Base-by-base conservation (phyloP, 2,888 invertebrate genomes). In the Ophioninae sp. region DNA sequence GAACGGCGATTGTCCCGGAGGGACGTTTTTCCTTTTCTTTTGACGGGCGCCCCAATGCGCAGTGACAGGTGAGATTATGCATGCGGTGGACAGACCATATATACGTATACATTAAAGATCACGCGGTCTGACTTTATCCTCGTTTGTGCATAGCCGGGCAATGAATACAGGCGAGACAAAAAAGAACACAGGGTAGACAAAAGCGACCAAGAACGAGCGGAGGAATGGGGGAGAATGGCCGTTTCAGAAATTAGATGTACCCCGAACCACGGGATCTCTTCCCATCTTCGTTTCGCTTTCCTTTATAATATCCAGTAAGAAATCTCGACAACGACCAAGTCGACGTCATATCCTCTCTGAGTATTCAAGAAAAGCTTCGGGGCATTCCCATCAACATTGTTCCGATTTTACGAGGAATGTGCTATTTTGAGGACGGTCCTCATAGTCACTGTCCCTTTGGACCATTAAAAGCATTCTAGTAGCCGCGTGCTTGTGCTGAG, bases 231-330 rank as follows among this genome's bases (percentile, higher is more conserved):
- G 59, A 59, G 23, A 44, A 41, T 69, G 69, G 65, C 71, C 65
- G 44, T 74, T 81, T 58, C 65, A 71, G 65, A 75, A 84, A 84
- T 84, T 79, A 72, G 64, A 65, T 61, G 69, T 61, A 59, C 74
- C 78, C 68, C 65, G 58, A 69, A 81, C 64, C 80, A 59, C 59
- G 2, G 23, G 64, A 72, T 79, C 64, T 56, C 30, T 41, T 63
- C 64, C 68, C 72, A 69, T 67, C n/a, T 59, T 37, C 39, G 20
- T 74, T 51, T 73, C n/a, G 41, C 20, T 23, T 56, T 44, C 74
- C 71, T 75, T 79, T 51, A 75, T 81, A 72, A 84, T 71, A 81
- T 71, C 23, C 75, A 74, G 71, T 41, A 71, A 75, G 75, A 81
- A 78, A 74, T 84, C 75, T 81, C 71, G 22, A 61, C 72, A 39